Evolutionary conservation across 2,113 vertebrate genomes (phyloP), one percentile per base, ranked within the genome.

Genomic region (Callipepla squamata): DNA sequence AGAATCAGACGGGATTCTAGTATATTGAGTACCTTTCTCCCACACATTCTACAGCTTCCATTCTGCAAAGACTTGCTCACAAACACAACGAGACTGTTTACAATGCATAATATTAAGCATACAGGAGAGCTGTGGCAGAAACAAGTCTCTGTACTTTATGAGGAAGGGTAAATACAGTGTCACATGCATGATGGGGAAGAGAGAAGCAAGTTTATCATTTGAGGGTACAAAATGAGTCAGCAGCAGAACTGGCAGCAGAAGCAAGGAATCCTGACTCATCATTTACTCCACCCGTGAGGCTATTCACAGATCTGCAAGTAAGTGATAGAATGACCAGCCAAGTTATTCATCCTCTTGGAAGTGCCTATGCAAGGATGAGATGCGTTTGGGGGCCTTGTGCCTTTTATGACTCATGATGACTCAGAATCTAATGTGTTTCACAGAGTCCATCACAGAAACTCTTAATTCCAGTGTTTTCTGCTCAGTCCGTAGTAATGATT

Each of bases 221-320:
- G 61, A 74, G 79, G 47, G 45, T 91, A 83, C 40, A 62, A 90
- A 90, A 85, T 93, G 87, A 94, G 62, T 87, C 89, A 95, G 89
- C 66, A 81, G 69, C 62, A 81, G 66, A 88, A 51, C 82, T 94
- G 80, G 84, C 72, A 95, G 44, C 47, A 77, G 61, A 90, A 85
- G 28, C 44, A 55, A 80, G 40, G 47, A 86, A 83, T 83, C 65
- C 94, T 90, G 89, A 91, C 40, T 96, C 92, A 87, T 67, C 76
- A 58, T 69, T 83, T 88, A 83, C 65, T 91, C 62, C 73, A 80
- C 22, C 81, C 59, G 13, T 21, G 51, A 90, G 38, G 40, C n/a
- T 89, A 69, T 47, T 89, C 55, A 36, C 63, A 85, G 47, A 2
- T 1, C 76, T 68, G 57, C 38, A 77, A 62, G 45, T 68, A 69